These are phyloP conservation scores for Canis aureus DNA, from an alignment of 2,113 vertebrate species.

Conservation along the genomic window DNA sequence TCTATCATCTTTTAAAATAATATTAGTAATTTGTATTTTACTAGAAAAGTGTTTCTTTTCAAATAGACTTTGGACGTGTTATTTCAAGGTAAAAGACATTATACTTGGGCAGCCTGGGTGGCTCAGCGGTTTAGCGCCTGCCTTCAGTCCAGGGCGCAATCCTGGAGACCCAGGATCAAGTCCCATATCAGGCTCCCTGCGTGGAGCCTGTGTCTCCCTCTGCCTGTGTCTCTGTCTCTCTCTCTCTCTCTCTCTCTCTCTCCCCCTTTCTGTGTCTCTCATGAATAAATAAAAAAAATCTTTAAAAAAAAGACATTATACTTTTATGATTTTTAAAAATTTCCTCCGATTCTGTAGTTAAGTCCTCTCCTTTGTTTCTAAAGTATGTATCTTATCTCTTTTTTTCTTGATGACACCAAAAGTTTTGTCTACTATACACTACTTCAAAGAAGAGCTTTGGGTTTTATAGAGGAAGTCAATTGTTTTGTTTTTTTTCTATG, in stretches of 20 bases:
- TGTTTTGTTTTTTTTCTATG: background rate
- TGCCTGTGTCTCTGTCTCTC: too few relatives aligned
- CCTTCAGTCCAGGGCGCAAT: too few relatives aligned
- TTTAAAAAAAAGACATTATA: background rate
- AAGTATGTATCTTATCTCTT: background rate
- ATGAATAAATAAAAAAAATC: too few relatives aligned
- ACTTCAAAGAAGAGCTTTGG: background rate
- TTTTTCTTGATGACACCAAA: background rate
- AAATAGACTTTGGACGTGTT: slow-evolving; percentile 8
- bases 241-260: too few relatives aligned
- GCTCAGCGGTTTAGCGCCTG: too few relatives aligned
- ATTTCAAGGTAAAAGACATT: background rate
- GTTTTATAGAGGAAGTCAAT: background rate
- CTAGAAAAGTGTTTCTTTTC: background rate
- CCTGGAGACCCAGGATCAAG: too few relatives aligned
- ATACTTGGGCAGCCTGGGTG: background rate
- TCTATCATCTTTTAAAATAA: background rate
- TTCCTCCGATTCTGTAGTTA: background rate
- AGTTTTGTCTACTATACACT: background rate
- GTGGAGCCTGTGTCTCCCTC: too few relatives aligned
- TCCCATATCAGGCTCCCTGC: too few relatives aligned
- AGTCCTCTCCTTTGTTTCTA: background rate
- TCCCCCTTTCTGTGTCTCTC: too few relatives aligned
- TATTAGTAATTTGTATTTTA: background rate
- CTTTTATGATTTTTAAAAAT: background rate